Evolutionary conservation across 1,140 invertebrate species (phyloP), one percentile per base, ranked within the genome.

Genomic region (Daktulosphaira vitifoliae): DNA sequence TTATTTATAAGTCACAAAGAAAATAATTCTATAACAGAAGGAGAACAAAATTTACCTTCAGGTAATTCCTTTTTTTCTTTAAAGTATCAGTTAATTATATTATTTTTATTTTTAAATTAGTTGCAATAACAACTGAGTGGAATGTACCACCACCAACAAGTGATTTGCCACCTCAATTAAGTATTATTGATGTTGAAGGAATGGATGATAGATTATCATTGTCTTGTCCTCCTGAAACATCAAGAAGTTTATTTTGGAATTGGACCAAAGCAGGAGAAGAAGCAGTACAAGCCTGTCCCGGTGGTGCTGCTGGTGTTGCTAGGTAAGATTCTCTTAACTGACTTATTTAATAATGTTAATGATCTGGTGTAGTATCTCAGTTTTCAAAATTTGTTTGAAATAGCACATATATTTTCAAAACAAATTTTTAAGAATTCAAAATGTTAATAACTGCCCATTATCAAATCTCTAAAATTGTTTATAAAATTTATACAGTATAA

Each of bases 201-300:
- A 29, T 70, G 13, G 68, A 74, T 15, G 73, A 62, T 46, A 62
- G 54, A 44, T 16, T 59, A 44, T 44, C 54, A 6, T 44, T 62
- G 11, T 62, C 74, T 66, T 93, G 90, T 74, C 81, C 82, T 0
- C 84, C 88, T 39, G 81, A 80, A 26, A 80, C 78, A 65, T 83
- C 87, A 1, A 78, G 90, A 42, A 89, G 86, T 68, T 78, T 95
- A 1, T 85, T 84, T 69, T 96, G 91, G 92, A 92, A 93, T 75
- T 89, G 85, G 81, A 94, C 91, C 0, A 74, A 82, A 37, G 82
- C 84, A 6, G 88, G 88, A 25, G 85, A 88, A 38, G 82, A 74
- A 13, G 69, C 68, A 7, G 84, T 89, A 0, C 90, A 92, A 70
- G 86, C 87, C 3, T 95, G 92, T 78, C 92, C 92, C 0, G 89